Evolutionary conservation across 2,113 vertebrate species (phyloP), one percentile per base, ranked within the genome.

Genomic region (Xenopus borealis): DNA sequence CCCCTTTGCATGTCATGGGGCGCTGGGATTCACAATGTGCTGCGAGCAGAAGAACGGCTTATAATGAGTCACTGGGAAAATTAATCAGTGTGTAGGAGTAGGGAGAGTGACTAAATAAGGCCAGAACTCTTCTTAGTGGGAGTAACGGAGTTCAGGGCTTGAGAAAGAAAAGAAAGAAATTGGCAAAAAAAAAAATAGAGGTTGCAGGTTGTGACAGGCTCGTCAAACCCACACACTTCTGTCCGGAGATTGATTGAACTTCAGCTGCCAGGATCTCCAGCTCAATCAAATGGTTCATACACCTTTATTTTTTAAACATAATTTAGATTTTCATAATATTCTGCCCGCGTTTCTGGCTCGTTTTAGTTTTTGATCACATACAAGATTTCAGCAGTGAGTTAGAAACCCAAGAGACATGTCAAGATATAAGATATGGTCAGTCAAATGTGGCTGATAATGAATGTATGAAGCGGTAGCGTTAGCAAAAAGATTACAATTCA

Each of bases 71-170:
- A 76, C 23, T 47, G 46, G 66, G 66, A 63, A 69, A 76, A 76
- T 76, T 63, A 76, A 46, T 76, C 73, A 76, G 66, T 63, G 73
- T 63, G 73, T 76, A 63, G 73, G 73, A 30, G 73, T 20, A 10
- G 46, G 46, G 27, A 55, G n/a, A 63, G 58, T 69, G 73, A 76
- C 73, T 76, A 76, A 76, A 76, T 63, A 76, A 69, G 73, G 73
- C 58, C 27, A 63, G 40, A 69, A 63, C 45, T 17, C 58, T 66
- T 12, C 23, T 27, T 27, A 27, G 23, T 3, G 23, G 23, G 62
- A 40, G 65, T 11, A 16, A 17, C 16, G 18, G 58, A 69, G 66
- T 45, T 69, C 73, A 55, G 73, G 30, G 30, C 57, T 69, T 66
- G 40, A 61, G 57, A 67, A 53, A 23, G 12, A 16, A 27, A 66